Base-by-base conservation (phyloP, 2,888 invertebrate genomes). In the Seira sanloemensis region DNA sequence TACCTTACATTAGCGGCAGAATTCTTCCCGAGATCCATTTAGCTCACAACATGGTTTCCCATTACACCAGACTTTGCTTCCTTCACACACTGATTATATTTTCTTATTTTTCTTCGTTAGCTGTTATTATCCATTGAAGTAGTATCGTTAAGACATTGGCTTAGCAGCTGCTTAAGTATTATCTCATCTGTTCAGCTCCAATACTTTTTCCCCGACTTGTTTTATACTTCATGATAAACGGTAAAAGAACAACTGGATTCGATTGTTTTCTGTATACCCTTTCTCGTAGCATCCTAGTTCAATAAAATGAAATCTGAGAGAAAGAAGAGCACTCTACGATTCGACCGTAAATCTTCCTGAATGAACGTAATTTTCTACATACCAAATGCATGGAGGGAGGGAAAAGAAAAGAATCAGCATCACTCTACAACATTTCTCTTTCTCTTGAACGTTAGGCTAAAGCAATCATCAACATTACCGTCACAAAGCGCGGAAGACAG, bases 281-380 rank as follows among this genome's bases (percentile, higher is more conserved):
- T 18, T 27, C 58, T 27, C 18, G n/a, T 7, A 21, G 26, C 21
- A 37, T 66, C 19, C 26, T 58, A 72, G 72, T 82, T 82, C 82
- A 82, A 82, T 82, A 82, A 37, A 58, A 66, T 67, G 82, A 77
- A 82, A 82, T 82, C 82, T 69, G 82, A 82, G 77, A 50, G n/a
- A 58, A 58, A 58, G 18, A 58, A 5, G n/a, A n/a, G 58, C 58
- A 58, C 58, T 58, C 5, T 58, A 58, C n/a, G 18, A 18, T 58
- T 66, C 75, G 27, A 37, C 69, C 71, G 76, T 77, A 82, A 82
- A 82, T 82, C 82, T 76, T 82, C 50, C 66, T 54, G 54, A 82
- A 82, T 82, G 82, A 82, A 82, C 71, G 82, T 82, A 82, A 82
- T 82, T 82, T 82, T 82, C 82, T 77, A 76, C 82, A 82, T 72